Base-by-base conservation (phyloP, 1,140 invertebrate genomes). In the Temnothorax longispinosus region DNA sequence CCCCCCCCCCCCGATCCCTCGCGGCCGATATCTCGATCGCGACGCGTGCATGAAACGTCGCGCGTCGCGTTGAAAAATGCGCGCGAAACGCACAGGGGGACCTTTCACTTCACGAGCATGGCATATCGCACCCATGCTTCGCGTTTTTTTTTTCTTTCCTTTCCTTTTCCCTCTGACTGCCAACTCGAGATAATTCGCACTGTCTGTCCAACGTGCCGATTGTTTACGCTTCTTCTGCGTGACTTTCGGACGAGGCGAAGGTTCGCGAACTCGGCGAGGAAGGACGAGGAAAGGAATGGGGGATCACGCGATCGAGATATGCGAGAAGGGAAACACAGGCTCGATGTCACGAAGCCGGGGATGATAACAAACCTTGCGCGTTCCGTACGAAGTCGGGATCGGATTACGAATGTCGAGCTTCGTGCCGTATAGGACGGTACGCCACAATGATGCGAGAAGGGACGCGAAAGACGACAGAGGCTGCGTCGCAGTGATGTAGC, bases 401-500 rank as follows among this genome's bases (percentile, higher is more conserved):
- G 13, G 4, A 71, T 47, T 71, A 50, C 67, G n/a, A 27, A 50
- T 50, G 41, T 47, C 41, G 2, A 44, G 5, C 11, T 18, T 3
- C 41, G 21, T 18, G 11, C 35, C 18, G 47, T 35, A 38, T 35
- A 38, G 15, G 27, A n/a, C 13, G 18, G 58, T 47, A 47, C 3
- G 27, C 27, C 27, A 27, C 27, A 67, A 64, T 3, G 10, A 47
- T 21, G 76, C 32, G 18, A 64, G 18, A n/a, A 77, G 11, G 18
- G 60, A 52, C 58, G 41, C 60, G 21, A 44, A 11, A 44, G 50
- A 76, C 10, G n/a, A 41, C 15, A 35, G 32, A 32, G 21, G 44
- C 32, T 80, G 3, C 27, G 44, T 21, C 27, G 7, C 62, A 80
- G 76, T 52, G 11, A 47, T 44, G 76, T 67, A 80, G 44, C 18